Evolutionary conservation across 2,888 invertebrate genomes (phyloP), one percentile per base, ranked within the genome.

Genomic region (Augochlorella aurata): DNA sequence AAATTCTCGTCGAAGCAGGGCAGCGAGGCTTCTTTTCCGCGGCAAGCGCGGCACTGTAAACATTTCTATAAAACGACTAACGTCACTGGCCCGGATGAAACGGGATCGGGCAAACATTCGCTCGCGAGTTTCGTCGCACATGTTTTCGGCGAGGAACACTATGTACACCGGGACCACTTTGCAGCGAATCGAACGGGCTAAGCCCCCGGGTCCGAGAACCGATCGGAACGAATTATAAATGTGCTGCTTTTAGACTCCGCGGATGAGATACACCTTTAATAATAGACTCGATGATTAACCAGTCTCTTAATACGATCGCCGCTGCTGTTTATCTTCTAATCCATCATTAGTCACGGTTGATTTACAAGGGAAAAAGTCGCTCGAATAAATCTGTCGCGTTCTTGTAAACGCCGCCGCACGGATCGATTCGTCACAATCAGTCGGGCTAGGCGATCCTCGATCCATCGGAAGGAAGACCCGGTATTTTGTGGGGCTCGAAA

Each of bases 61-160:
- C 50, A 67, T 74, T 74, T 47, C 52, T 66, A 45, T 74, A 45
- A 18, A 18, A 8, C 24, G 47, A 12, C 2, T 38, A 69, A 80
- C 71, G 70, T 74, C 74, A 44, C 18, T 71, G 77, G 74, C 73
- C 76, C 45, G 65, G 74, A 84, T 84, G 77, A 69, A 84, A 75
- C 50, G 54, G 18, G 76, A 82, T 67, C 71, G 47, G 14, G 7
- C 76, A 83, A 84, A 83, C 75, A 83, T 82, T 82, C 82, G 83
- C 21, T 67, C 16, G 21, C 18, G 50, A 24, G 52, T 75, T 75
- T 75, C 74, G 45, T 29, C 16, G 78, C 69, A 75, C 70, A 52
- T 71, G 63, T 67, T 77, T 67, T 49, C 69, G 38, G 38, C 47
- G 69, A 47, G 54, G 76, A 52, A 49, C 14, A 44, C 12, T 47